Conservation (phyloP, 2,797 vertebrate species). For the Poeciliopsis gracilis region DNA sequence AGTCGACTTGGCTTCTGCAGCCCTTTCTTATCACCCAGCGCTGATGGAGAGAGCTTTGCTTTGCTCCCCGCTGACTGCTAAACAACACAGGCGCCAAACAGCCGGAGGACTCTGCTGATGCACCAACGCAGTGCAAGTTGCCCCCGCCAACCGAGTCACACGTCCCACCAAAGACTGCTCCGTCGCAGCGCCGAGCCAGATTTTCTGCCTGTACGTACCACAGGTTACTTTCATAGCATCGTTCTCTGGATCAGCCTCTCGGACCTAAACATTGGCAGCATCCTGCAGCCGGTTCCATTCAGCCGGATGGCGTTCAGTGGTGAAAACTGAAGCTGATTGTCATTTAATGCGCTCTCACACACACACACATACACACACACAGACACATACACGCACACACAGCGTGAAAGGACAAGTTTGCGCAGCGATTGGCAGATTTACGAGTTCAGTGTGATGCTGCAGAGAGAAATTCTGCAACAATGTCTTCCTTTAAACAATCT, state of each 20-base stretch:
- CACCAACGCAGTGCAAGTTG: not conserved
- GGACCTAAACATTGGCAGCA: conserved; percentile 29
- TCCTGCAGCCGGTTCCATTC: conserved; percentile 15
- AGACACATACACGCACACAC: not conserved
- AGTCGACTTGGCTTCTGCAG: conserved; percentile 35
- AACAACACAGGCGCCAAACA: conserved; percentile 43
- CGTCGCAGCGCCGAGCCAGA: not conserved
- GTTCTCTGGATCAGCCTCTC: conserved; percentile 30
- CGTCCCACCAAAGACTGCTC: conserved; percentile 1
- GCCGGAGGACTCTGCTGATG: conserved; percentile 31
- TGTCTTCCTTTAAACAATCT: not conserved
- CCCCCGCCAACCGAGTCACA: not conserved
- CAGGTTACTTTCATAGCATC: conserved; percentile 11
- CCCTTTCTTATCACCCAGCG: conserved; percentile 40
- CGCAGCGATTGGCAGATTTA: not conserved
- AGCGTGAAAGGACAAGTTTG: not conserved
- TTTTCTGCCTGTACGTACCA: not conserved
- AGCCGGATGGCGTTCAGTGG: not conserved
- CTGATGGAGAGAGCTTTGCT: conserved; percentile 9
- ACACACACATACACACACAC: not conserved
- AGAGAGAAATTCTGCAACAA: not conserved
- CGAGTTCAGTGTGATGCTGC: not conserved
- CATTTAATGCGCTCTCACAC: not conserved
- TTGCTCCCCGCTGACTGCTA: conserved; percentile 41
- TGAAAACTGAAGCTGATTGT: not conserved